Conservation (phyloP, 1,140 invertebrate genomes). For the Leptestheria dahalacensis region DNA sequence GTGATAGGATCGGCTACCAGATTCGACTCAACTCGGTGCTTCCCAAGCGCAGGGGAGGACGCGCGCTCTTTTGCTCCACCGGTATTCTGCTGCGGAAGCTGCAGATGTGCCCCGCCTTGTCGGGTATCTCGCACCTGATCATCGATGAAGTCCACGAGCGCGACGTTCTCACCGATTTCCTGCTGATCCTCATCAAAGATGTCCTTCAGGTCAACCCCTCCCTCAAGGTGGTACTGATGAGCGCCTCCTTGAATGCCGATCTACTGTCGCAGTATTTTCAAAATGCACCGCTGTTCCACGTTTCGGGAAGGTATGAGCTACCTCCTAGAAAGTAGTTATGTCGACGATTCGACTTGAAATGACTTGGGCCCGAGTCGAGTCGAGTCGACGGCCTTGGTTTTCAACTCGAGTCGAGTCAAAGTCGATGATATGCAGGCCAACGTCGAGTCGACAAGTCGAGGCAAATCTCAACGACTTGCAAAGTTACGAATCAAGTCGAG, state of each 20-base stretch:
- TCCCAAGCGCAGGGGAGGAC: constrained; percentile 33
- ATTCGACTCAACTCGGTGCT: constrained; percentile 23
- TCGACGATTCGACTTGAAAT: too few species aligned
- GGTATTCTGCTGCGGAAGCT: constrained; percentile 41
- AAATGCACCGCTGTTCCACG: constrained; percentile 27
- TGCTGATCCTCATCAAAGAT: constrained; percentile 37
- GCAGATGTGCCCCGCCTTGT: constrained; percentile 32
- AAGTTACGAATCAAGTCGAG: too few species aligned
- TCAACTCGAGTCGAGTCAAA: too few species aligned
- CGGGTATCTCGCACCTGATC: constrained; percentile 47
- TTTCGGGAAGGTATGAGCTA: too few species aligned
- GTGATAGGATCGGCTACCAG: constrained; percentile 22
- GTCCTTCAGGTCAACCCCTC: constrained; percentile 32
- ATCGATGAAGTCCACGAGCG: constrained; percentile 64
- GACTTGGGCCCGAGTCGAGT: too few species aligned
- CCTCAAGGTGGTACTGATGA: constrained; percentile 64
- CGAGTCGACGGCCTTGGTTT: too few species aligned
- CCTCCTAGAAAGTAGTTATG: too few species aligned
- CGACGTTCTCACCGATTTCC: constrained; percentile 45
- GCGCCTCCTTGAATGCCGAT: constrained; percentile 61
- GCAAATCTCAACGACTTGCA: too few species aligned
- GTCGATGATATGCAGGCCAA: too few species aligned
- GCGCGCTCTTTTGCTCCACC: constrained; percentile 52
- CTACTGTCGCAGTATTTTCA: constrained; percentile 59
- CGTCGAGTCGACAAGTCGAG: too few species aligned